These are phyloP conservation scores for Takifugu bimaculatus DNA, from an alignment of 2,113 vertebrate genomes.

Conservation along the genomic window DNA sequence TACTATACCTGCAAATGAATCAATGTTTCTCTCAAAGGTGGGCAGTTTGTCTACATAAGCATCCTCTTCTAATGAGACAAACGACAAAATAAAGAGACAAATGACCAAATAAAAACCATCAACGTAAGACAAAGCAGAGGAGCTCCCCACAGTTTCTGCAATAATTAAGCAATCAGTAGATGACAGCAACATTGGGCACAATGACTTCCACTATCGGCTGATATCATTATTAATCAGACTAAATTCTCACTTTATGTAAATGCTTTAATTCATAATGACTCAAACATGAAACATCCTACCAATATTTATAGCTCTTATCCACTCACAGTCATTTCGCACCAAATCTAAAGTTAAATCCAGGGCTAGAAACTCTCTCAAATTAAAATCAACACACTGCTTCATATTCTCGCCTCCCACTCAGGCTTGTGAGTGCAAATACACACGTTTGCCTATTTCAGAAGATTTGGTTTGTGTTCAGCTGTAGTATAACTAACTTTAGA, in stretches of 20 bases:
- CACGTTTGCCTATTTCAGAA: neutral
- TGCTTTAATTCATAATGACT: conserved; percentile 27
- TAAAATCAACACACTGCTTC: conserved; percentile 22
- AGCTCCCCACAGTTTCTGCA: too few species aligned
- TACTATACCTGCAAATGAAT: conserved; percentile 85
- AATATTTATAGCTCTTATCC: conserved; percentile 23
- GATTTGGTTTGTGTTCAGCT: neutral
- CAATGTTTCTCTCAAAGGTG: conserved; percentile 85
- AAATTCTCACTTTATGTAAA: conserved; percentile 28
- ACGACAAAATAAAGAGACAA: conserved; percentile 58
- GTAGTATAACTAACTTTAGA: too few species aligned
- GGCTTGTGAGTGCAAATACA: neutral
- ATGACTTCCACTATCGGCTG: neutral
- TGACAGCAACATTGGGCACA: too few species aligned
- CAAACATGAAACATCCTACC: conserved; percentile 21
- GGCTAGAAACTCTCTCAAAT: conserved; percentile 11
- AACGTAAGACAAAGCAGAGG: conserved; percentile 24
- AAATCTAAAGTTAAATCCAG: conserved; percentile 21
- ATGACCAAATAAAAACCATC: conserved; percentile 37
- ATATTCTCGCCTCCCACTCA: conserved; percentile 26
- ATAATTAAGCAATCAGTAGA: too few species aligned
- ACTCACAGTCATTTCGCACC: conserved; percentile 4
- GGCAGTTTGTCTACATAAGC: conserved; percentile 89
- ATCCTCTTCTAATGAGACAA: conserved; percentile 87
- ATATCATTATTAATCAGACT: neutral